These are phyloP conservation scores for Cossypha polioptera DNA, from an alignment of 2,797 vertebrate genomes.

Conservation along the genomic window DNA sequence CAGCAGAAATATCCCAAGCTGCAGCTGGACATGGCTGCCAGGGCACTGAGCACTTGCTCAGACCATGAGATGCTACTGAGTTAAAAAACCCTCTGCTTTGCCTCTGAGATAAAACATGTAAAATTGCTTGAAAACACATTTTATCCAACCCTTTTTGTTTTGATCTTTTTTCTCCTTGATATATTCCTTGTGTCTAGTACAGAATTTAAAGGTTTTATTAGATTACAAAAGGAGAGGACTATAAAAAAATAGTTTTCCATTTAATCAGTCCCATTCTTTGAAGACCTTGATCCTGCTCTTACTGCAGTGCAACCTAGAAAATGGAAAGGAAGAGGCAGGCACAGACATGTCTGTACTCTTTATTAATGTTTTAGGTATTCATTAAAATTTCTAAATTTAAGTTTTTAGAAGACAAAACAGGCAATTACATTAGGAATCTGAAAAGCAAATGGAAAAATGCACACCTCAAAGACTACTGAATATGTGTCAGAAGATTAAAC, in stretches of 20 bases:
- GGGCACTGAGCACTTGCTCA: not conserved
- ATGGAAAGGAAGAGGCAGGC: not conserved
- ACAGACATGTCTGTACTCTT: not conserved
- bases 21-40: not conserved
- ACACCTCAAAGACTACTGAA: not conserved
- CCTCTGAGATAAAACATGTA: not conserved
- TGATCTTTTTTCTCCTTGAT: not conserved
- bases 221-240: not conserved
- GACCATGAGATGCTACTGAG: not conserved
- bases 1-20: slow-evolving; percentile 9
- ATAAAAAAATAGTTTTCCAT: not conserved
- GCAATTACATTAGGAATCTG: slow-evolving; percentile 9
- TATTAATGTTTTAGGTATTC: slow-evolving; percentile 2
- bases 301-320: not conserved
- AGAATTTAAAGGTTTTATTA: slow-evolving; percentile 1
- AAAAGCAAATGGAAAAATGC: not conserved
- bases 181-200: not conserved
- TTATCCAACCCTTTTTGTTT: not conserved
- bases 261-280: not conserved
- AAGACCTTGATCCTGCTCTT: not conserved
- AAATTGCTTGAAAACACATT: not conserved
- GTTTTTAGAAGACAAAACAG: slow-evolving; percentile 11
- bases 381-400: slow-evolving; percentile 38
- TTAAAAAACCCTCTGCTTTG: not conserved
- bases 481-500: not conserved